Base-by-base conservation (phyloP, 2,113 vertebrate genomes). In the Nothoprocta pentlandii region DNA sequence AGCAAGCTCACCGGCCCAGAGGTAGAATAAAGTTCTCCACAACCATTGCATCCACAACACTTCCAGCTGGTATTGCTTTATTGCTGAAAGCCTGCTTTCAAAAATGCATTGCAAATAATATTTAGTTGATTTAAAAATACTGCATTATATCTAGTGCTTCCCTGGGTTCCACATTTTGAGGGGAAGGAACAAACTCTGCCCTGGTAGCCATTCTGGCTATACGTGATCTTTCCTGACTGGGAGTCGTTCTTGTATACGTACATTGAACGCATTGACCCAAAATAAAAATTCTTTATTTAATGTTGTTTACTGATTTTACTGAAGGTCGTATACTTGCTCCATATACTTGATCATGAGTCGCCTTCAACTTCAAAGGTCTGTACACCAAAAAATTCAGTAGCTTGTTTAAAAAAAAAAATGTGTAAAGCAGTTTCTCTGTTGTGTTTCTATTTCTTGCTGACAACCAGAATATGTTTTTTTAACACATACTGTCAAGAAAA, bases 21-120 rank as follows among this genome's bases (percentile, higher is more conserved):
- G 74, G 42, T 44, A 21, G 46, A 74, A 28, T 63, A 39, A 39
- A 39, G 34, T 34, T 34, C 34, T 34, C 34, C 34, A 44, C 59
- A 41, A 0, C 32, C 7, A 1, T 5, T 19, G 4, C 3, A 7
- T 62, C 59, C 39, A 7, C 1, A 1, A 28, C 34, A 19, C 21
- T 62, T 71, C 63, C 26, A 1, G 10, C 87, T 77, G 75, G 28
- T 36, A 42, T 42, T 30, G 21, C 58, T 42, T 71, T 63, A 36
- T 58, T 84, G 80, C 36, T 58, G 59, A 76, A 77, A 59, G n/a
- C 23, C 4, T 28, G 4, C 66, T 74, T 68, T 74, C 62, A 56
- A 20, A 85, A 70, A 41, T 42, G 19, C 5, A 4, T 59, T 49
- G 20, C 39, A 59, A 80, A 17, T 49, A 47, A 53, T 10, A 14